Base-by-base conservation (phyloP, 2,888 invertebrate genomes). In the Patella depressa region DNA sequence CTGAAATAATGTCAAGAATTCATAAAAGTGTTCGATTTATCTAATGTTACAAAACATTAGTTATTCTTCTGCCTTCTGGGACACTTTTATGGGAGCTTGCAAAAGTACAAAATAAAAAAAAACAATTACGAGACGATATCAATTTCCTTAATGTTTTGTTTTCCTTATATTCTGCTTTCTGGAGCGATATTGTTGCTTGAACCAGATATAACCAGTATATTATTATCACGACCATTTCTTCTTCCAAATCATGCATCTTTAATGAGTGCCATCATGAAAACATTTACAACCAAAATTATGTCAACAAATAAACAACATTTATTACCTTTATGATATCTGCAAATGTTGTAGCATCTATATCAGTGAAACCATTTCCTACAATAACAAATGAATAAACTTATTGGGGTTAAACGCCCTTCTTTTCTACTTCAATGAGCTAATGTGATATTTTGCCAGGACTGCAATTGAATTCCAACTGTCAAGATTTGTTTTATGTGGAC, bases 341-440 rank as follows among this genome's bases (percentile, higher is more conserved):
- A 79, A 87, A 85, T 24, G 78, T 77, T 17, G 76, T 24, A 0
- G 84, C 81, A 79, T 87, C 87, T 4, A 77, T 71, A 69, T 87
- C 87, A 70, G 77, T 75, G 65, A 87, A 87, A 7, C 84, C 84
- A 74, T 87, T 87, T 55, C 80, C 87, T 87, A 75, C 17, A 80
- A 77, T 9, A 45, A 53, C 3, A 57, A 17, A 45, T 34, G 71
- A 14, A n/a, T 5, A 19, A 53, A 70, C 12, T 17, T 2, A 24
- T 14, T 24, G 19, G 45, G 34, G 55, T 17, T 19, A 72, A n/a
- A 76, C 53, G n/a, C 15, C 45, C 14, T 53, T 55, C 34, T 24
- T 2, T 54, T 14, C 24, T 11, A 34, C 12, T 34, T 24, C n/a
- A 15, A 19, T 24, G 45, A 14, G 15, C 14, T 5, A 53, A 53